Evolutionary conservation across 2,113 vertebrate species (phyloP), one percentile per base, ranked within the genome.

Genomic region (Oncorhynchus kisutch): DNA sequence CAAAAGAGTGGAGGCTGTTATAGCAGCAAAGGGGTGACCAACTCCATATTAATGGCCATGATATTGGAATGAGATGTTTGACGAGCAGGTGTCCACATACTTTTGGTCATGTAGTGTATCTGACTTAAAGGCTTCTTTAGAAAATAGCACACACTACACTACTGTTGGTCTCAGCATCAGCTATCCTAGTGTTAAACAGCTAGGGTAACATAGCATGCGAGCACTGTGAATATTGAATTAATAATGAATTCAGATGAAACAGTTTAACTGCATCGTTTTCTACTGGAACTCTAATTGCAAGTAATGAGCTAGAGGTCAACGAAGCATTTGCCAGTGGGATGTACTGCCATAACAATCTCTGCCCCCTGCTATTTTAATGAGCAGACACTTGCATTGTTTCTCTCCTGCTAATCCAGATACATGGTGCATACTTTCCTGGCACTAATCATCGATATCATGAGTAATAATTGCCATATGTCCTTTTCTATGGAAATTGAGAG

Each of bases 281-380:
- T 11, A 51, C 18, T 11, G 9, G 45, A 25, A n/a, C 57, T 77
- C 24, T 74, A 74, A 72, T 76, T 71, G 66, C n/a, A 34, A 77
- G 75, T 78, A 74, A 85, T 78, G 75, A 80, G 77, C 54, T 73
- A 72, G 67, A 66, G 77, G 74, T 80, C 77, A 81, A 75, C 14
- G 67, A 82, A 45, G 71, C 75, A 82, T 78, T 78, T 78, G 72
- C 78, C 54, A 73, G 71, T 72, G 34, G 34, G 73, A 81, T 79
- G 72, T 71, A 78, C 57, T 29, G 51, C 51, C 34, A 11, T 67
- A 69, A 51, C 24, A 71, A 74, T 82, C 70, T 72, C 77, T 76
- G 77, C 67, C 24, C 62, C 73, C 34, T 73, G 62, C 34, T 70
- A 45, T 80, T 80, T 84, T 62, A 62, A 62, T 62, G 59, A 24